phyloP scores from a whole-genome alignment of 1,140 invertebrate genomes.

The Caenorhabditis briggsae region DNA sequence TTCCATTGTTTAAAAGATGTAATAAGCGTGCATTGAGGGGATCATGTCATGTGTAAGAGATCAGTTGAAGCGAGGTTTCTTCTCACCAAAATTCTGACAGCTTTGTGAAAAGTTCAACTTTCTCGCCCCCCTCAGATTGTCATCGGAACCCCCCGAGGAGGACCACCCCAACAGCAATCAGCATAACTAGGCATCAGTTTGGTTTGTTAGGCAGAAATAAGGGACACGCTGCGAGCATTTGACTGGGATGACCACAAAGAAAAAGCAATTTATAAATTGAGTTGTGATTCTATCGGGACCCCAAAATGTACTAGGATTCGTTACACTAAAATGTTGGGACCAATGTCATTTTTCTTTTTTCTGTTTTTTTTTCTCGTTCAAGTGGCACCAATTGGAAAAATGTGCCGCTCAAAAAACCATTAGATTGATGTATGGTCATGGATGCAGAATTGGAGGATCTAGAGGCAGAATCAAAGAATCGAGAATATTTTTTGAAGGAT shows the following conservation, averaged over 20 bases:
- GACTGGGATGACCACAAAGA: not conserved
- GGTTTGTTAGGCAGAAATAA: slow-evolving; percentile 5
- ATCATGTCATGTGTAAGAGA: slow-evolving; percentile 40
- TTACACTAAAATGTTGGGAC: slow-evolving; percentile 16
- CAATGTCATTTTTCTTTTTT: slow-evolving; percentile 10
- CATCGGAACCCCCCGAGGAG: not conserved
- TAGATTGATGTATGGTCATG: slow-evolving; percentile 36
- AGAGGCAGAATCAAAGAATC: not conserved
- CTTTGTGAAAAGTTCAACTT: slow-evolving; percentile 20
- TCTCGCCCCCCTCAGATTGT: not conserved
- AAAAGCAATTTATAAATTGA: slow-evolving; percentile 40
- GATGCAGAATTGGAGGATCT: not conserved
- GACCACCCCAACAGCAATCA: slow-evolving; percentile 16
- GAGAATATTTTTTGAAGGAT: too few relatives aligned
- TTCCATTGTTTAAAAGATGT: slow-evolving; percentile 55
- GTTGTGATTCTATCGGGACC: not conserved
- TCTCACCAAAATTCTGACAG: slow-evolving; percentile 29
- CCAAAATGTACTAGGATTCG: slow-evolving; percentile 2
- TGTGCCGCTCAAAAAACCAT: slow-evolving; percentile 9
- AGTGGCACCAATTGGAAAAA: not conserved
- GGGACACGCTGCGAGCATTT: not conserved
- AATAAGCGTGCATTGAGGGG: slow-evolving; percentile 13
- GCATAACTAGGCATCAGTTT: not conserved
- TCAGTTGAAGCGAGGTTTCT: slow-evolving; percentile 7
- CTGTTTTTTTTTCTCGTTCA: slow-evolving; percentile 15